These are phyloP conservation scores for Burhinus bistriatus DNA, from an alignment of 2,113 vertebrate species.

Conservation along the genomic window DNA sequence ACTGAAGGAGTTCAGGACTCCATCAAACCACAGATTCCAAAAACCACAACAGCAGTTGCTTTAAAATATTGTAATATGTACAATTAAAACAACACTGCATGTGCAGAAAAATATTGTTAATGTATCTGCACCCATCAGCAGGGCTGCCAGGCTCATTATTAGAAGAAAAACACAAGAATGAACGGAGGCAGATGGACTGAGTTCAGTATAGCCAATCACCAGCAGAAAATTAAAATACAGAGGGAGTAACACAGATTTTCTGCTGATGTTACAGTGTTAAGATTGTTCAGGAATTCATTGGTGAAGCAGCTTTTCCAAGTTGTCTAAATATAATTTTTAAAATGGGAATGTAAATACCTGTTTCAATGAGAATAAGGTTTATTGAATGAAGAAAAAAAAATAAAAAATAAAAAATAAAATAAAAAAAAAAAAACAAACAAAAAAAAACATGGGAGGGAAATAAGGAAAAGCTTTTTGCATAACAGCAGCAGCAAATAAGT, in stretches of 20 bases:
- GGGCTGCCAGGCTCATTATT: not conserved
- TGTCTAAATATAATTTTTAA: not conserved
- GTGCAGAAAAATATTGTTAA: not conserved
- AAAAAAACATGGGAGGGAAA: not conserved
- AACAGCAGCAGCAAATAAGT: not conserved
- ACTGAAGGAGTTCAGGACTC: not conserved
- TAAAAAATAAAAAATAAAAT: not conserved
- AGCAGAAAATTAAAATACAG: constrained; percentile 13
- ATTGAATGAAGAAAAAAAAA: not conserved
- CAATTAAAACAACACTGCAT: not conserved
- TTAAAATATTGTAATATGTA: not conserved
- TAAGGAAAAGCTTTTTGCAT: not conserved
- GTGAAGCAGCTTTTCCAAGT: not conserved
- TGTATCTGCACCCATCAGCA: not conserved
- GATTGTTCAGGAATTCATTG: not conserved
- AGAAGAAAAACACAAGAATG: not conserved
- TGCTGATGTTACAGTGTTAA: not conserved
- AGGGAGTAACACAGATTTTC: not conserved
- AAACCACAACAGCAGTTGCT: not conserved
- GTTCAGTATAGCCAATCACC: not conserved
- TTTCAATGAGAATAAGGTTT: not conserved
- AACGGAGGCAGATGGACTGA: not conserved
- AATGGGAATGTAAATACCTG: not conserved
- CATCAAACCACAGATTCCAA: not conserved
- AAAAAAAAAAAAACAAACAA: not conserved